A percentile compares a stretch with the other conserved stretches of the same genome.
These are phyloP conservation scores for Ahaetulla prasina DNA, from an alignment of 2,113 vertebrate genomes.

Conservation along the genomic window DNA sequence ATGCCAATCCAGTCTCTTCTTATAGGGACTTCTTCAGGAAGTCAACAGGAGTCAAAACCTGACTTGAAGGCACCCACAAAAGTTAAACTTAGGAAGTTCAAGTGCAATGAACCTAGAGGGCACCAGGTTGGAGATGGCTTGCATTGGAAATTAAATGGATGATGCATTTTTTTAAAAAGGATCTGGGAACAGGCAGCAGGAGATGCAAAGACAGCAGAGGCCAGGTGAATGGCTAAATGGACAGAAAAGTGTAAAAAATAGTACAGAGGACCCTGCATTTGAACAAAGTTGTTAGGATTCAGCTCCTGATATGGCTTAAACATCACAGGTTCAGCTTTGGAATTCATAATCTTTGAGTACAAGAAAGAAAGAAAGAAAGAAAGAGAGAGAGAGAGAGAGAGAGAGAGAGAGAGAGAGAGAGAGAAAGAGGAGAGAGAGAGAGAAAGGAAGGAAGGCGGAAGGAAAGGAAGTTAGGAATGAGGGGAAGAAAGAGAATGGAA, in stretches of 20 bases:
- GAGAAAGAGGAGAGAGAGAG: no score
- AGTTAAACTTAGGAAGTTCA: background rate
- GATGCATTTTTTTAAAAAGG: background rate
- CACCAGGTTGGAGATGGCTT: background rate
- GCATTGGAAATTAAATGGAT: background rate
- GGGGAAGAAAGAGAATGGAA: no score
- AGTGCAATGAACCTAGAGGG: background rate
- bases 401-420: no score
- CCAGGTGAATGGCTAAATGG: background rate
- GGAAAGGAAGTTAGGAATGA: no score
- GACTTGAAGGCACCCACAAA: background rate
- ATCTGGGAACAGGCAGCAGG: background rate
- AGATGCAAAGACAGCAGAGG: background rate
- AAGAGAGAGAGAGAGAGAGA: no score
- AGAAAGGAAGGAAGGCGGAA: no score
- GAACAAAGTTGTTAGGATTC: background rate
- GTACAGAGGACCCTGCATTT: background rate
- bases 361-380: no score
- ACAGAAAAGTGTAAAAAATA: background rate
- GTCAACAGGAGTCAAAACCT: background rate
- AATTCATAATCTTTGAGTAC: background rate
- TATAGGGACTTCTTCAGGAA: background rate
- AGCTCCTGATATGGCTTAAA: background rate
- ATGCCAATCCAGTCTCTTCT: no score
- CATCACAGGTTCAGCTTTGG: background rate